phyloP scores from a whole-genome alignment of 2,797 vertebrate species.

The Gobionotothen gibberifrons region DNA sequence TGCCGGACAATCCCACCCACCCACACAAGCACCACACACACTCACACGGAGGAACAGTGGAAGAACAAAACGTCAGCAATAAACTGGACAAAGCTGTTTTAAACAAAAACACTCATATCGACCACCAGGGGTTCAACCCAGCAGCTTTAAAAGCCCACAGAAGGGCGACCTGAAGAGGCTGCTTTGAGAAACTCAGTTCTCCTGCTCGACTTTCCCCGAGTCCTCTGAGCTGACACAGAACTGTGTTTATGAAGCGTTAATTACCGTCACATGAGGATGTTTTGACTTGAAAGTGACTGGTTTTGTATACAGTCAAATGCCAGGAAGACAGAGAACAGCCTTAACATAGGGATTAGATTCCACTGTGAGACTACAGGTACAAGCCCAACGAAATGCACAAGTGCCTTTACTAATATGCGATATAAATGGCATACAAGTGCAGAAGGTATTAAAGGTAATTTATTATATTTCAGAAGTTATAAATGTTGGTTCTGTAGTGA shows the following conservation, averaged over 20 bases:
- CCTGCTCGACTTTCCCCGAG: constrained; percentile 38
- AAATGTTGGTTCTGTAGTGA: neutral
- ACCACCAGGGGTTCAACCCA: constrained; percentile 69
- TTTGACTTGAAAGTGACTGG: constrained; percentile 7
- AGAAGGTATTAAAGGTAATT: too few relatives aligned
- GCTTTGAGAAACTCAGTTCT: constrained; percentile 57
- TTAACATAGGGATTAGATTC: too few relatives aligned
- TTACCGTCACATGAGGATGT: constrained; percentile 18
- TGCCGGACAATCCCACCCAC: constrained; percentile 71
- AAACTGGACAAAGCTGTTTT: constrained; percentile 79
- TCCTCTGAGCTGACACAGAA: constrained; percentile 46
- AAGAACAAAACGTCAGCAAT: constrained; percentile 72
- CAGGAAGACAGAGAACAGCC: neutral
- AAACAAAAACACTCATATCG: constrained; percentile 77
- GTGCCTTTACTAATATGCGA: too few relatives aligned
- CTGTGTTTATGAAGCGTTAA: constrained; percentile 37
- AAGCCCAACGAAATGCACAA: too few relatives aligned
- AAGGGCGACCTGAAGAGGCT: constrained; percentile 61
- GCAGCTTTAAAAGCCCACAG: constrained; percentile 71
- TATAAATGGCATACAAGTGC: too few relatives aligned
- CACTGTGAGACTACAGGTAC: too few relatives aligned
- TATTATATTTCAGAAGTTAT: too few relatives aligned
- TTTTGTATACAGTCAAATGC: neutral
- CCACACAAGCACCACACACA: constrained; percentile 34
- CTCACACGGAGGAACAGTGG: constrained; percentile 27